These are phyloP conservation scores for Bruchidius siliquastri DNA, from an alignment of 2,888 invertebrate species.

Conservation along the genomic window DNA sequence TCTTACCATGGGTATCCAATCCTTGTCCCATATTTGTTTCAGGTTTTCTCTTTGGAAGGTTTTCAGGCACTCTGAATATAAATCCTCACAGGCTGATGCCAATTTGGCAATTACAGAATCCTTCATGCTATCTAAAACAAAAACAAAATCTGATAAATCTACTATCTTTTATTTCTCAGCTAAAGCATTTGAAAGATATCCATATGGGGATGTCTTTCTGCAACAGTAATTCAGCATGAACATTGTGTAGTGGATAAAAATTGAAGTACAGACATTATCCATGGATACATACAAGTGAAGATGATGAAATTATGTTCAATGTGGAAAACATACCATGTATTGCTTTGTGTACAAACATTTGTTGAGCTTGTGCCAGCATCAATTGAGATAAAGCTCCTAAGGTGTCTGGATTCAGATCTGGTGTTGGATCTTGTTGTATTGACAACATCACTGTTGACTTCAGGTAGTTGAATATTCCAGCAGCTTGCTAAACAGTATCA, in stretches of 20 bases:
- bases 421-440: slow-evolving; percentile 92
- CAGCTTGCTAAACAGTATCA: slow-evolving; percentile 73
- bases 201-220: too few species aligned
- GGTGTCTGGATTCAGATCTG: slow-evolving; percentile 90
- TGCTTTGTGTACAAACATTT: slow-evolving; percentile 93
- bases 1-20: slow-evolving; percentile 71
- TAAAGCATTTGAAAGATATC: too few species aligned
- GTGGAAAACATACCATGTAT: slow-evolving; percentile 77
- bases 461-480: slow-evolving; percentile 83
- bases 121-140: slow-evolving; percentile 82
- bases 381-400: slow-evolving; percentile 78
- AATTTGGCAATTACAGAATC: slow-evolving; percentile 88
- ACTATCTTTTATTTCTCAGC: too few species aligned
- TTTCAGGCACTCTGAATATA: slow-evolving; percentile 87
- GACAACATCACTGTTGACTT: slow-evolving; percentile 75
- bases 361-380: slow-evolving; percentile 98
- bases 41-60: slow-evolving; percentile 80
- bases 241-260: too few species aligned
- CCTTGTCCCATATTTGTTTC: slow-evolving; percentile 83
- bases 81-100: slow-evolving; percentile 87
- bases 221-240: too few species aligned
- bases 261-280: too few species aligned
- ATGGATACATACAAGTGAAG: too few species aligned
- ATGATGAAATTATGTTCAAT: too few species aligned
- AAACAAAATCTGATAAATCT: too few species aligned